phyloP scores from a whole-genome alignment of 2,888 invertebrate species.

The Polia nebulosa region DNA sequence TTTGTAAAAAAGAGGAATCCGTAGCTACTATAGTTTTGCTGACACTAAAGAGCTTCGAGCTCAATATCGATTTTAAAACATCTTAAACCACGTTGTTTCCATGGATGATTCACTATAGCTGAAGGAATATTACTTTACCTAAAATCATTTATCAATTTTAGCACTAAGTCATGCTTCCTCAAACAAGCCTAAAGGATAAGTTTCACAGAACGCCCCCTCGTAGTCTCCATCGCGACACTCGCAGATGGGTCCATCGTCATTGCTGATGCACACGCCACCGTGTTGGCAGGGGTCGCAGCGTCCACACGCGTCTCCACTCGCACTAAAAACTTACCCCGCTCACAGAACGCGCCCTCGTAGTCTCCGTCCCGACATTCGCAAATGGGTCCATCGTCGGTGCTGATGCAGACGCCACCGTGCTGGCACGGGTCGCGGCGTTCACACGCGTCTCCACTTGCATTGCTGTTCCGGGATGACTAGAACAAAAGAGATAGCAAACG shows the following conservation, averaged over 20 bases:
- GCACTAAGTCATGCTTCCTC: too few relatives aligned
- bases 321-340: conserved; percentile 93
- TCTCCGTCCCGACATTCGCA: conserved; percentile 98
- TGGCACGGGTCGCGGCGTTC: conserved; percentile 97
- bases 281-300: conserved; percentile 97
- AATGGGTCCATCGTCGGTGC: conserved; percentile 98
- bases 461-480: conserved; percentile 92
- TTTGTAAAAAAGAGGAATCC: too few relatives aligned
- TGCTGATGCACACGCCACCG: conserved; percentile 98
- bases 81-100: too few relatives aligned
- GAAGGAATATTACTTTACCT: too few relatives aligned
- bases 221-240: conserved; percentile 98
- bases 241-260: conserved; percentile 98
- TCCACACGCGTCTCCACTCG: conserved; percentile 94
- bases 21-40: too few relatives aligned
- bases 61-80: too few relatives aligned
- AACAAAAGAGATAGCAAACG: conserved; percentile 68
- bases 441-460: conserved; percentile 96
- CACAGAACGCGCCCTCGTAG: conserved; percentile 98
- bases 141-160: too few relatives aligned
- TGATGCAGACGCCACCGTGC: conserved; percentile 98
- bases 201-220: conserved; percentile 98
- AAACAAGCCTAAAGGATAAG: too few relatives aligned
- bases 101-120: too few relatives aligned
- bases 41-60: too few relatives aligned